phyloP scores from a whole-genome alignment of 2,797 vertebrate genomes.

The Myotis pilosus region DNA sequence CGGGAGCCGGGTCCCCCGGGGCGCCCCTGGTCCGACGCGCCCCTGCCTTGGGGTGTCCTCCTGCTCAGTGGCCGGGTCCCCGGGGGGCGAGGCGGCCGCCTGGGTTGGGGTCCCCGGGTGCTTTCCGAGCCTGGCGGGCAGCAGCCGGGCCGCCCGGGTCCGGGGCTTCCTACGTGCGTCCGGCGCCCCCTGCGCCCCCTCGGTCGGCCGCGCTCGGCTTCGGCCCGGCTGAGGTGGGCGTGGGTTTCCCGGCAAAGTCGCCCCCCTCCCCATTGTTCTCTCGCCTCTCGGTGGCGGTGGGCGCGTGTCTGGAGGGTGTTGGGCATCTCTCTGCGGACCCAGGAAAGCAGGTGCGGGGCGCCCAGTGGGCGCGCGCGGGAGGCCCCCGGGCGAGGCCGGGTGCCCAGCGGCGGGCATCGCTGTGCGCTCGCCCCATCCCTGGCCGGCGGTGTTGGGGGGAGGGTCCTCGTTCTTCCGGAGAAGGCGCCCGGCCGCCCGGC shows the following conservation, averaged over 20 bases:
- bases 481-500: neutral
- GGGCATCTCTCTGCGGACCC: neutral
- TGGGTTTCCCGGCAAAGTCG: neutral
- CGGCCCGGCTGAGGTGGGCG: neutral
- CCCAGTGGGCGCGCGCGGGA: neutral
- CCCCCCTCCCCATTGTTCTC: slow-evolving; percentile 68
- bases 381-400: neutral
- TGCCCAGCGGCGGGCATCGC: neutral
- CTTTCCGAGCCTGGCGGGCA: neutral
- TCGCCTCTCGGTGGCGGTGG: neutral
- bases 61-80: fast-evolving
- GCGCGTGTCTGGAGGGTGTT: neutral
- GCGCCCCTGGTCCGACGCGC: neutral
- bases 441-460: neutral
- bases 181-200: neutral
- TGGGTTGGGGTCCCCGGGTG: neutral
- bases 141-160: fast-evolving
- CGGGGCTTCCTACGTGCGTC: neutral
- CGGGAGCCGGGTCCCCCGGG: neutral
- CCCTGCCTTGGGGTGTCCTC: neutral
- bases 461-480: neutral
- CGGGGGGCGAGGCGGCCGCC: neutral
- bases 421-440: neutral
- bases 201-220: neutral
- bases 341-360: slow-evolving; percentile 44